Evolutionary conservation across 2,797 vertebrate species (phyloP).

Genomic region (Ammospiza maritima): DNA sequence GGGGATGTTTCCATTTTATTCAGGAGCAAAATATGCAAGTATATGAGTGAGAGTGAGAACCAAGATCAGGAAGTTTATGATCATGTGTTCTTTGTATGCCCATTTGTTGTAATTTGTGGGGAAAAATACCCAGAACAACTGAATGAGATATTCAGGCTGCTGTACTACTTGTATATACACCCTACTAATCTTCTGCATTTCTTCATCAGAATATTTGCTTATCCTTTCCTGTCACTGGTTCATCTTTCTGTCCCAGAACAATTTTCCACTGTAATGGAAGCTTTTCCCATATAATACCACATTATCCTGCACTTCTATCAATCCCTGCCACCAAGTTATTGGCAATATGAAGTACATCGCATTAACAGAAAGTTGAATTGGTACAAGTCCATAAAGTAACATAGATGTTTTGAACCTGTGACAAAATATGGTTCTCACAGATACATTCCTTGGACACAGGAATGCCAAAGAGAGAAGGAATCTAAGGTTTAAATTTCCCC

Average conservation of each 20-base stretch:
- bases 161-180: neutral
- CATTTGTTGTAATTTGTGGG: neutral
- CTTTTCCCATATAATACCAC: neutral
- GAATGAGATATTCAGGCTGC: neutral
- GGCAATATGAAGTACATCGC: neutral
- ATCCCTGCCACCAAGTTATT: neutral
- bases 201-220: neutral
- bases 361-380: neutral
- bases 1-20: neutral
- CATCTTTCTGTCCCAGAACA: neutral
- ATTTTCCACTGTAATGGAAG: neutral
- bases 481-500: neutral
- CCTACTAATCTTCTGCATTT: neutral
- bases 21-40: neutral
- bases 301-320: neutral
- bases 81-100: neutral
- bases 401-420: fast-evolving
- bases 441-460: neutral
- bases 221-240: neutral
- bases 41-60: neutral
- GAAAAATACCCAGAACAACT: fast-evolving
- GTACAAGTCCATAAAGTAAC: neutral
- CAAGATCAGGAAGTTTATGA: neutral
- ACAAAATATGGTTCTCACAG: neutral
- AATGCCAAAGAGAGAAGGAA: neutral